Evolutionary conservation across 1,140 invertebrate genomes (phyloP).

Genomic region (Agrilus planipennis): DNA sequence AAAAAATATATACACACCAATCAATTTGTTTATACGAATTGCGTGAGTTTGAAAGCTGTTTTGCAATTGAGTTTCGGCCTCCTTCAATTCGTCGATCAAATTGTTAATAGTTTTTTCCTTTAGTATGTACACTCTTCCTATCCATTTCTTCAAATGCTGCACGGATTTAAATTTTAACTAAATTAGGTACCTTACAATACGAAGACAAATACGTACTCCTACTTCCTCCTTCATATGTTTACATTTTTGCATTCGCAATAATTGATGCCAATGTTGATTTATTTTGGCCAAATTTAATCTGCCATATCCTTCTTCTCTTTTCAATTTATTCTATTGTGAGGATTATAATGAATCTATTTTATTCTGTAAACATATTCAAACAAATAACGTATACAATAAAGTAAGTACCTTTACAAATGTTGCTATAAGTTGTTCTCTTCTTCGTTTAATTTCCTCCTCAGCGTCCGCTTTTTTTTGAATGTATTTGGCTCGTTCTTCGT

Average conservation of each 20-base stretch:
- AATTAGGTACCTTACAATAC: constrained; percentile 41
- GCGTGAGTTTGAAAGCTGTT: constrained; percentile 55
- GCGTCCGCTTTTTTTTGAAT: constrained; percentile 64
- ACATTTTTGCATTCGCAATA: constrained; percentile 60
- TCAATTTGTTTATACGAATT: constrained; percentile 50
- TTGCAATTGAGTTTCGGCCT: constrained; percentile 56
- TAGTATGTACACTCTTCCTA: constrained; percentile 44
- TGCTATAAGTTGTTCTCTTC: constrained; percentile 64
- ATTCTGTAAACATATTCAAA: not conserved
- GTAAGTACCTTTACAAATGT: constrained; percentile 59
- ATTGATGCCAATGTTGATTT: constrained; percentile 68
- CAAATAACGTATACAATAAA: constrained; percentile 1
- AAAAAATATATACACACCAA: constrained; percentile 40
- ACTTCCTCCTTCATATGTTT: constrained; percentile 56
- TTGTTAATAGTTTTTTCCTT: constrained; percentile 54
- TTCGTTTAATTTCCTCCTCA: constrained; percentile 60
- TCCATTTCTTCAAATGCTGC: constrained; percentile 44
- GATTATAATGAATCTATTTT: not conserved
- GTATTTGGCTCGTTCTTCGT: constrained; percentile 65
- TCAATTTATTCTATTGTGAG: constrained; percentile 57
- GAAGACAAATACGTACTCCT: too few relatives aligned
- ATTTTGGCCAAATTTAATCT: constrained; percentile 70
- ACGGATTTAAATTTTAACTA: constrained; percentile 7
- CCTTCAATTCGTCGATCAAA: constrained; percentile 49
- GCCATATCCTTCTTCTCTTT: constrained; percentile 62